These are phyloP conservation scores for Trichoplusia ni DNA, from an alignment of 1,140 invertebrate genomes.

Conservation along the genomic window DNA sequence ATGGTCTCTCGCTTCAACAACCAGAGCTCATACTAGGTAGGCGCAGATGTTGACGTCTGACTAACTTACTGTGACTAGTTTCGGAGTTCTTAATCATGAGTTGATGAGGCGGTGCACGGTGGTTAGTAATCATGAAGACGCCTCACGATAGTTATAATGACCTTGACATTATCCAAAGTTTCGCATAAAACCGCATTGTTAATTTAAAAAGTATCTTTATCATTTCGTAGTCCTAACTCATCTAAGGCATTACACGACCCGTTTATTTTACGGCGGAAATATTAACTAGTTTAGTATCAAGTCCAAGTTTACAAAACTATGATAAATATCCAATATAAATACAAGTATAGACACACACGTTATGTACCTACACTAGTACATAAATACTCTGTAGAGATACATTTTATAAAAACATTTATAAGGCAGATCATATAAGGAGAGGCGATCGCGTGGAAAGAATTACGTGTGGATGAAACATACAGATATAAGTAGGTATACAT, in stretches of 20 bases:
- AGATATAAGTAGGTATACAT: not conserved
- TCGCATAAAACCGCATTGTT: not conserved
- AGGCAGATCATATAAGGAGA: constrained; percentile 75
- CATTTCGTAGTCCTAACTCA: constrained; percentile 49
- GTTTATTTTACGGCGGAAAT: constrained; percentile 44
- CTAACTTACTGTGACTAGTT: too few relatives aligned
- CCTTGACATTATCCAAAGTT: not conserved
- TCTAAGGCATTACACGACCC: constrained; percentile 66
- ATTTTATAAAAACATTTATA: constrained; percentile 78
- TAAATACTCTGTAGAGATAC: constrained; percentile 61
- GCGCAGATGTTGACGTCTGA: too few relatives aligned
- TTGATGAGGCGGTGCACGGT: too few relatives aligned
- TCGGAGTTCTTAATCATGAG: too few relatives aligned
- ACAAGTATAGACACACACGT: constrained; percentile 53
- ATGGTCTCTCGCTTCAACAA: too few relatives aligned
- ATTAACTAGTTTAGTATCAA: constrained; percentile 30
- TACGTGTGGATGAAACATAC: too few relatives aligned
- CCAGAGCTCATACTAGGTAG: too few relatives aligned
- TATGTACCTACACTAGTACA: constrained; percentile 50
- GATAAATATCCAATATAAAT: constrained; percentile 60
- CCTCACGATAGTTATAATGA: too few relatives aligned
- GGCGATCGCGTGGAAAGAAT: constrained; percentile 51
- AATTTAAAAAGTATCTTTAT: constrained; percentile 18
- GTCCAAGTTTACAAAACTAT: constrained; percentile 48
- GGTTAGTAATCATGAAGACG: too few relatives aligned